Base-by-base conservation (phyloP, 2,888 invertebrate genomes). In the Exocentrus adspersus region DNA sequence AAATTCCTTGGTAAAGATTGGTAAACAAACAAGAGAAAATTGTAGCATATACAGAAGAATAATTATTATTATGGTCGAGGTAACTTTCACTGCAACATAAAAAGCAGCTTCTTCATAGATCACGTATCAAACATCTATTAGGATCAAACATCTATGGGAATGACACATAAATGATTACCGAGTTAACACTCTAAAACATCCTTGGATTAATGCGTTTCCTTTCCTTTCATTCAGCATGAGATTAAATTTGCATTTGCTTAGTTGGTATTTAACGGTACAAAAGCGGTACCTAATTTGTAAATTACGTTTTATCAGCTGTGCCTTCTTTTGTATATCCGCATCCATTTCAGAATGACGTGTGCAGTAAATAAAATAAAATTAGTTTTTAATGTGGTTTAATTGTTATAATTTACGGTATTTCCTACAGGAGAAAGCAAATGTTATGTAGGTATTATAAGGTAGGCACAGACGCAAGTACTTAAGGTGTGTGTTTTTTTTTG, bases 181-280 rank as follows among this genome's bases (percentile, higher is more conserved):
- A 48, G 28, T 48, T 24, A 48, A 28, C 17, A 37, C 14, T 41
- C 21, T 53, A 53, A 41, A 53, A 53, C 54, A 43, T 24, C 17
- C 14, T 28, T 10, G 14, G 16, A 17, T 43, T 16, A 54, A 54
- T 43, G 43, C 54, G 17, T n/a, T 54, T 54, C 54, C 54, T 20
- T 10, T 16, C 43, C 54, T 54, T 54, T 54, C 41, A 54, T 24
- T 24, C 16, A 10, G 37, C 3, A 24, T 10, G 43, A 17, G 43
- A 54, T 54, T 54, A 43, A 54, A 54, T 54, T 42, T 54, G 43
- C 24, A 54, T 45, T 28, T 43, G 43, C 41, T 3, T 51, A n/a
- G n/a, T n/a, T n/a, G n/a, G n/a, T n/a, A n/a, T 52, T 41, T 42
- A 53, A 53, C n/a, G 30, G 30, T 6, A 51, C 19, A 51, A 32